phyloP scores from a whole-genome alignment of 2,113 vertebrate genomes.

The Sander lucioperca region DNA sequence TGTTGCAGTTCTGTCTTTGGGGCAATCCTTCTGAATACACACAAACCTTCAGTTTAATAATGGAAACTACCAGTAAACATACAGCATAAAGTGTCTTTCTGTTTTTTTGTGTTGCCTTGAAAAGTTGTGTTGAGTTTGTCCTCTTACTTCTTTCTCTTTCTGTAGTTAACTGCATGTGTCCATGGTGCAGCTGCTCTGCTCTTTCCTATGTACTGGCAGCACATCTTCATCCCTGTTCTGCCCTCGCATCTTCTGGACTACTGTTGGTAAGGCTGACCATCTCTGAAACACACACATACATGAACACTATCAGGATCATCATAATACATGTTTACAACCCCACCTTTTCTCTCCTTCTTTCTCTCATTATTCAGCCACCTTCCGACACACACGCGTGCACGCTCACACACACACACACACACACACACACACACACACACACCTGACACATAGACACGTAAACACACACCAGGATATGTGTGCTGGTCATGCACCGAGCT shows the following conservation, averaged over 20 bases:
- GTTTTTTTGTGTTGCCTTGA: not conserved
- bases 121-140: constrained; percentile 28
- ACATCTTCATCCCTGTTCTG: constrained; percentile 98
- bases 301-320: constrained; percentile 18
- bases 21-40: not conserved
- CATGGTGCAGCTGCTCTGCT: constrained; percentile 95
- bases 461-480: constrained; percentile 2
- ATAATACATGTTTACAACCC: constrained; percentile 15
- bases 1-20: not conserved
- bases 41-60: constrained; percentile 1
- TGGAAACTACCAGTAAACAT: not conserved
- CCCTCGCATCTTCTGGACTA: constrained; percentile 98
- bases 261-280: constrained; percentile 92
- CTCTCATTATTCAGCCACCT: constrained; percentile 5
- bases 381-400: not conserved
- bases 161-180: constrained; percentile 94
- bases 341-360: not conserved
- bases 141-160: constrained; percentile 13
- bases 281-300: constrained; percentile 41
- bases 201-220: constrained; percentile 98
- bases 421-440: constrained; percentile 11
- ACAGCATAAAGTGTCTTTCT: not conserved
- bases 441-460: not conserved
- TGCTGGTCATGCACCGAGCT: constrained; percentile 9
- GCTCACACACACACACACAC: not conserved